Evolutionary conservation across 37 sponge, comb jelly and placozoan genomes (phyloP).

Genomic region (Ianthella basta): DNA sequence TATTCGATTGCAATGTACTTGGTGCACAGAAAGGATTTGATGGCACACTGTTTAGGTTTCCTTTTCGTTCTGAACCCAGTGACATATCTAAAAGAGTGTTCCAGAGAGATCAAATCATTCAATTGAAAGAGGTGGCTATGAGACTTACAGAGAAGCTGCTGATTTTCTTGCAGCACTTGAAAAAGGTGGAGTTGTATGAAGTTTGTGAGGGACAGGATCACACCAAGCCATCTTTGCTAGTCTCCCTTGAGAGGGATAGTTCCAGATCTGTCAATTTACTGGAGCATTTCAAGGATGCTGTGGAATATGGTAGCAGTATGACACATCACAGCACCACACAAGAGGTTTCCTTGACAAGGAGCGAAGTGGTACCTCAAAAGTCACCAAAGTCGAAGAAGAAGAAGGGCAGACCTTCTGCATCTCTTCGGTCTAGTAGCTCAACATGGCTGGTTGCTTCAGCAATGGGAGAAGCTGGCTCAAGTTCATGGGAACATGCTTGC

Average conservation of each 20-base stretch:
- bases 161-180: constrained; percentile 64
- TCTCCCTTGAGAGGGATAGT: not conserved
- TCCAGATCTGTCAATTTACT: not conserved
- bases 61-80: constrained; percentile 52
- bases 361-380: not conserved
- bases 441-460: constrained; percentile 50
- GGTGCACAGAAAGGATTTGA: constrained; percentile 37
- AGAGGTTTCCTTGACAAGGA: not conserved
- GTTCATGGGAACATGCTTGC: constrained; percentile 15
- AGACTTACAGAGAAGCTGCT: constrained; percentile 35
- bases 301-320: not conserved
- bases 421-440: not conserved
- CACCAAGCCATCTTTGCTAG: not conserved
- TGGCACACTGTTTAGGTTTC: constrained; percentile 85
- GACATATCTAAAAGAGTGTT: constrained; percentile 44
- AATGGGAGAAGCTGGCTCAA: constrained; percentile 2
- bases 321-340: not conserved
- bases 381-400: not conserved
- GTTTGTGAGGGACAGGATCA: constrained; percentile 9
- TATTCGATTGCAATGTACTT: constrained; percentile 73
- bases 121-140: constrained; percentile 31
- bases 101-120: not conserved
- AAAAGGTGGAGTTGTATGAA: constrained; percentile 52
- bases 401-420: not conserved
- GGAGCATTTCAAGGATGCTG: not conserved